These are phyloP conservation scores for Eonycteris spelaea DNA, from an alignment of 2,113 vertebrate genomes.

Conservation along the genomic window DNA sequence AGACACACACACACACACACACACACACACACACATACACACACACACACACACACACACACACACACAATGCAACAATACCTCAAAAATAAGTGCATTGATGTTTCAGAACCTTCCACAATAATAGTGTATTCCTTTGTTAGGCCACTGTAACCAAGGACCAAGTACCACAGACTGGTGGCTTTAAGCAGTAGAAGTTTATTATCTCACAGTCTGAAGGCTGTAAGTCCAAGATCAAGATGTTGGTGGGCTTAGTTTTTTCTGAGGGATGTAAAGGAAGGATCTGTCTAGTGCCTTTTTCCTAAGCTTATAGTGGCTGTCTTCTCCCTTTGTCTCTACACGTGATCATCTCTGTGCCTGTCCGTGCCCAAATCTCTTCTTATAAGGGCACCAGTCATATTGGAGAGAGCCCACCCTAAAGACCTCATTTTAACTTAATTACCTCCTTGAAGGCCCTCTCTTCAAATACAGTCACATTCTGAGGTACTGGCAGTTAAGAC, in stretches of 20 bases:
- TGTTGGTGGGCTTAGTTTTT: neutral
- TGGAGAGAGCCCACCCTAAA: neutral
- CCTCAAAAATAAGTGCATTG: fast-evolving
- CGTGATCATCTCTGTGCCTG: neutral
- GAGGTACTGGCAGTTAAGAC: neutral
- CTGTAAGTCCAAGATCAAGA: neutral
- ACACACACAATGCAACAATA: neutral
- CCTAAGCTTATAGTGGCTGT: neutral
- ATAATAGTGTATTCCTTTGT: neutral
- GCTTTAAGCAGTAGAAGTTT: neutral
- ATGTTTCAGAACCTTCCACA: neutral
- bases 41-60: too few species aligned
- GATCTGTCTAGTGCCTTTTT: neutral
- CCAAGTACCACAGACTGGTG: neutral
- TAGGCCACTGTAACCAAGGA: neutral
- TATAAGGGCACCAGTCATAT: neutral
- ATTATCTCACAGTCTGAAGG: neutral
- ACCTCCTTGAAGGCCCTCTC: neutral
- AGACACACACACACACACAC: too few species aligned
- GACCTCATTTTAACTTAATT: neutral
- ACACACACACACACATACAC: too few species aligned
- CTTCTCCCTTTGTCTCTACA: neutral
- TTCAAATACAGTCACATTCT: neutral
- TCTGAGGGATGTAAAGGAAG: neutral
- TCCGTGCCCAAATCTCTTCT: neutral